A percentile compares a stretch with the other conserved stretches of the same genome.
These are phyloP conservation scores for Cariama cristata DNA, from an alignment of 2,113 vertebrate genomes.

Conservation along the genomic window DNA sequence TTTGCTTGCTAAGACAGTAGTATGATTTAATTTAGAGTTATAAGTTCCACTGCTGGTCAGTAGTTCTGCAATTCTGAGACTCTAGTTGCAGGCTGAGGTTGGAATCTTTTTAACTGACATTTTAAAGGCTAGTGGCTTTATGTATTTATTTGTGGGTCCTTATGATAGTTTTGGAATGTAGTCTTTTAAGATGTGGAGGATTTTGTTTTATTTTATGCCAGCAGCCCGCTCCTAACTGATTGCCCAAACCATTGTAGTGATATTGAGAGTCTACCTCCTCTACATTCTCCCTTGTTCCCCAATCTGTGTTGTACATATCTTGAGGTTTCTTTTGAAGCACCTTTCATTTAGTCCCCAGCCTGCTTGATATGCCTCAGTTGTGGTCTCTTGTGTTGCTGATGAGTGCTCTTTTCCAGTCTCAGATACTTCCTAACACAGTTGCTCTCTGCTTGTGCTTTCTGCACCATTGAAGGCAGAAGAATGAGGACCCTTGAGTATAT, in stretches of 20 bases:
- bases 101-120: not conserved
- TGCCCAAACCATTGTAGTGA: accelerated
- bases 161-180: not conserved
- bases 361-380: not conserved
- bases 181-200: not conserved
- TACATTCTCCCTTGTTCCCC: not conserved
- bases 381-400: not conserved
- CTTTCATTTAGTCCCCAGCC: not conserved
- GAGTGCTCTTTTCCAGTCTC: not conserved
- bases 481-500: not conserved
- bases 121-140: not conserved
- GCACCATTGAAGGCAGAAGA: not conserved
- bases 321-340: not conserved
- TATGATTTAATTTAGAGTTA: not conserved
- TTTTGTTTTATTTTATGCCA: not conserved
- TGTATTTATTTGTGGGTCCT: not conserved
- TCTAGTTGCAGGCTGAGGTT: not conserved
- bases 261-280: not conserved
- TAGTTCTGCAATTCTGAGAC: not conserved
- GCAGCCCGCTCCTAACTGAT: not conserved
- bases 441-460: not conserved
- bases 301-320: accelerated
- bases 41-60: not conserved
- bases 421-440: not conserved
- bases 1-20: not conserved